Percentiles rank a stretch among this genome's conserved stretches.
Evolutionary conservation across 1,140 invertebrate species (phyloP).

Genomic region (Meloidogyne hapla): DNA sequence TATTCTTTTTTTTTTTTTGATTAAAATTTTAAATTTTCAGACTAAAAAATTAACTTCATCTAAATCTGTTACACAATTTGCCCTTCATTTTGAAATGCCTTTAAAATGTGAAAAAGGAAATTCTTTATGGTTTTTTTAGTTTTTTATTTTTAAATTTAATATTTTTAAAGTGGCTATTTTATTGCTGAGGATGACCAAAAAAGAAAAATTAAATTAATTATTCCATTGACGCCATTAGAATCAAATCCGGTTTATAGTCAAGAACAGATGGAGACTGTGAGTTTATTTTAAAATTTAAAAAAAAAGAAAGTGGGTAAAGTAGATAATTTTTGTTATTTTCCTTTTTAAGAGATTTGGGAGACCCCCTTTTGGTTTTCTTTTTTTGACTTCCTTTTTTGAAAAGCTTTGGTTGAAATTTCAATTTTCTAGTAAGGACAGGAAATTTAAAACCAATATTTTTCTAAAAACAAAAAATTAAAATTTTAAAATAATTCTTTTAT

Average conservation of each 20-base stretch:
- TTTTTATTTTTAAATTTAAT: no score
- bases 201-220: not conserved
- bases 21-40: not conserved
- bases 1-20: not conserved
- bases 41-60: constrained; percentile 7
- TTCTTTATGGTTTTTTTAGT: not conserved
- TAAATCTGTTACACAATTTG: constrained; percentile 9
- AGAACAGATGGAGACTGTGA: not conserved
- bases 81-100: constrained; percentile 8
- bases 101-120: not conserved
- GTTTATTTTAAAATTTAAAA: not conserved
- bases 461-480: no score
- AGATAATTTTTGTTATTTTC: not conserved
- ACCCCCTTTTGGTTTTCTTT: no score
- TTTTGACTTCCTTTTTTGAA: no score
- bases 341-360: not conserved
- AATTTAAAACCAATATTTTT: no score
- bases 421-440: no score
- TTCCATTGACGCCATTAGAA: not conserved
- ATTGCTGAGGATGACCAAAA: constrained; percentile 5
- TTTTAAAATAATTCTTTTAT: no score
- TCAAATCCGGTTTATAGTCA: not conserved
- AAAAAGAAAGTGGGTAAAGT: not conserved
- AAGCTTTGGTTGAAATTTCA: no score
- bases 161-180: not conserved